A percentile compares a stretch with the other conserved stretches of the same genome.
Conservation (phyloP, 1,140 invertebrate species). For the Phortica variegata region DNA sequence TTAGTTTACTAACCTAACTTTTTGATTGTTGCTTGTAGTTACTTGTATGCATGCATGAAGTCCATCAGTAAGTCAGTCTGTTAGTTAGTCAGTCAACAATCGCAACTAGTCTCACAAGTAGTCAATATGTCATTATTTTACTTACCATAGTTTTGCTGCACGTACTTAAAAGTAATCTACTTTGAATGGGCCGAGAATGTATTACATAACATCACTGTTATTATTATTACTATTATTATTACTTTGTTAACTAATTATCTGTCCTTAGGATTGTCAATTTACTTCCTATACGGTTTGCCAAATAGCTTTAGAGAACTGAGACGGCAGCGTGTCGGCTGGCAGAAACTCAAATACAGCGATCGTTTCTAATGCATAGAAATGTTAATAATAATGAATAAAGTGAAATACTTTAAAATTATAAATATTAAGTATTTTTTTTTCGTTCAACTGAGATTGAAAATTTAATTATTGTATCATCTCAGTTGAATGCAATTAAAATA, state of each 20-base stretch:
- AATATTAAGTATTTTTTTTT: too few species aligned
- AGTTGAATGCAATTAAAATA: too few species aligned
- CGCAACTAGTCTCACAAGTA: too few species aligned
- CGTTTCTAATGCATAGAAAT: slow-evolving; percentile 20
- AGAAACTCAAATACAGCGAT: slow-evolving; percentile 49
- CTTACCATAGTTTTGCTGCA: background rate
- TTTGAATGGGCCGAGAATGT: too few species aligned
- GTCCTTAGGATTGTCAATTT: slow-evolving; percentile 43
- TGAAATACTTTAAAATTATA: too few species aligned
- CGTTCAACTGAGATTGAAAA: too few species aligned
- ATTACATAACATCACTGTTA: too few species aligned
- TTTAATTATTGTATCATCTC: too few species aligned
- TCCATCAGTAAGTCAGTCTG: too few species aligned
- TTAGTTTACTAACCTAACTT: slow-evolving; percentile 27
- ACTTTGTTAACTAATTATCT: slow-evolving; percentile 8
- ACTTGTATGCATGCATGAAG: too few species aligned
- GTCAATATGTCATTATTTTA: background rate
- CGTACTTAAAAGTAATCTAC: background rate
- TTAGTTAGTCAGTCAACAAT: background rate
- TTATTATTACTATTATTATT: background rate
- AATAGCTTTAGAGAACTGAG: slow-evolving; percentile 51
- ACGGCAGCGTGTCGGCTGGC: slow-evolving; percentile 46
- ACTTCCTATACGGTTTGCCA: slow-evolving; percentile 50
- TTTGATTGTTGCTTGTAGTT: slow-evolving; percentile 11
- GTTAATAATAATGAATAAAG: too few species aligned